These are phyloP conservation scores for Chrysopa pallens DNA, from an alignment of 1,140 invertebrate genomes.

Conservation along the genomic window DNA sequence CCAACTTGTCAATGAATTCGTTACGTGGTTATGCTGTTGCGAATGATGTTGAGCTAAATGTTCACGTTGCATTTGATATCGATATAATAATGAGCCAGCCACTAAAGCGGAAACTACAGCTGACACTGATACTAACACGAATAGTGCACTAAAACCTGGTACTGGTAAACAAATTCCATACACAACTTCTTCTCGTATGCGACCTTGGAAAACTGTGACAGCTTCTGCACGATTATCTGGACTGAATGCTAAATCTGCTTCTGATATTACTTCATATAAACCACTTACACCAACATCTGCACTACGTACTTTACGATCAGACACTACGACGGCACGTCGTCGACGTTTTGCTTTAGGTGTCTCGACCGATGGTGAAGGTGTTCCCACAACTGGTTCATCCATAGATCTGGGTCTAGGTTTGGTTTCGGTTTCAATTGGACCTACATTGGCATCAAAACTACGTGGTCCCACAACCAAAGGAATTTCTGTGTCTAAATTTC, in stretches of 20 bases:
- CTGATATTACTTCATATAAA: slow-evolving; percentile 80
- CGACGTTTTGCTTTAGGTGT: too few species aligned
- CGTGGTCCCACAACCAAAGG: slow-evolving; percentile 35
- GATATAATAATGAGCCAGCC: slow-evolving; percentile 53
- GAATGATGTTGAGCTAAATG: slow-evolving; percentile 24
- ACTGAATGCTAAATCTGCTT: slow-evolving; percentile 80
- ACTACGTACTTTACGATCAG: slow-evolving; percentile 53
- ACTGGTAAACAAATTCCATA: slow-evolving; percentile 84
- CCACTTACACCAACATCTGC: slow-evolving; percentile 74
- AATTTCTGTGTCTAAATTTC: slow-evolving; percentile 38
- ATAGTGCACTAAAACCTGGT: slow-evolving; percentile 70
- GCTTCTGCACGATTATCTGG: slow-evolving; percentile 60
- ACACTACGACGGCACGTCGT: slow-evolving; percentile 45
- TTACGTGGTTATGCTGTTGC: slow-evolving; percentile 20
- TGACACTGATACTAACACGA: slow-evolving; percentile 68
- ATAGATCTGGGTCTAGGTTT: background rate
- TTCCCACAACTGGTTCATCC: too few species aligned
- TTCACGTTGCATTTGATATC: slow-evolving; percentile 55
- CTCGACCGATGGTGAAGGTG: slow-evolving; percentile 10
- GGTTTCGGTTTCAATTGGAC: slow-evolving; percentile 11
- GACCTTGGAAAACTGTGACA: slow-evolving; percentile 70
- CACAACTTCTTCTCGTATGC: slow-evolving; percentile 70
- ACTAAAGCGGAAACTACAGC: slow-evolving; percentile 65
- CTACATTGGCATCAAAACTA: slow-evolving; percentile 23
- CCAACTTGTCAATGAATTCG: slow-evolving; percentile 47